phyloP scores from a whole-genome alignment of 2,113 vertebrate genomes.

The Heterotis niloticus region DNA sequence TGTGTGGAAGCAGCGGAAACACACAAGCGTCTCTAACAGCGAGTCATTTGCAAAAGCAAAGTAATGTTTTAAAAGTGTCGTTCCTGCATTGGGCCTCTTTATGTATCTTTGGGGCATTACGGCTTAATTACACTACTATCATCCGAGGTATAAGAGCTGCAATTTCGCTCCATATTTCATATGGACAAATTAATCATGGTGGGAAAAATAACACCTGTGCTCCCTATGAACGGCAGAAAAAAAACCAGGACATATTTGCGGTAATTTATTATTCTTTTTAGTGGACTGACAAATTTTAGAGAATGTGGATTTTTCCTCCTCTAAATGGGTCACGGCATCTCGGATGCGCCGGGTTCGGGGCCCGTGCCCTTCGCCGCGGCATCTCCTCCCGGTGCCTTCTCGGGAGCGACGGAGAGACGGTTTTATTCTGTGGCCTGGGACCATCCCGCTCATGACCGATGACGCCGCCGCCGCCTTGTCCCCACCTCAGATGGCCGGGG shows the following conservation, averaged over 20 bases:
- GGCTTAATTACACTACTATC: neutral
- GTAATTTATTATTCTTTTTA: conserved; percentile 22
- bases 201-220: conserved; percentile 7
- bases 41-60: neutral
- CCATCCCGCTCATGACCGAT: conserved; percentile 41
- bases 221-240: neutral
- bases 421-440: neutral
- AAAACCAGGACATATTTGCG: neutral
- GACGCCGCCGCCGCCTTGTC: conserved; percentile 22
- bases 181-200: conserved; percentile 6
- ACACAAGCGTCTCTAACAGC: neutral
- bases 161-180: conserved; percentile 7
- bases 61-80: neutral
- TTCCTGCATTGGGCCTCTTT: neutral
- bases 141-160: neutral
- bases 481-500: conserved; percentile 37
- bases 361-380: neutral
- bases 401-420: neutral
- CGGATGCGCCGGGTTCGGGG: neutral
- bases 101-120: neutral
- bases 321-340: neutral
- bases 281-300: neutral
- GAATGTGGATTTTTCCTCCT: neutral
- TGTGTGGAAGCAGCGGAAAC: neutral
- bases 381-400: neutral